phyloP scores from a whole-genome alignment of 2,797 vertebrate species.

The Syndactyla subalaris region DNA sequence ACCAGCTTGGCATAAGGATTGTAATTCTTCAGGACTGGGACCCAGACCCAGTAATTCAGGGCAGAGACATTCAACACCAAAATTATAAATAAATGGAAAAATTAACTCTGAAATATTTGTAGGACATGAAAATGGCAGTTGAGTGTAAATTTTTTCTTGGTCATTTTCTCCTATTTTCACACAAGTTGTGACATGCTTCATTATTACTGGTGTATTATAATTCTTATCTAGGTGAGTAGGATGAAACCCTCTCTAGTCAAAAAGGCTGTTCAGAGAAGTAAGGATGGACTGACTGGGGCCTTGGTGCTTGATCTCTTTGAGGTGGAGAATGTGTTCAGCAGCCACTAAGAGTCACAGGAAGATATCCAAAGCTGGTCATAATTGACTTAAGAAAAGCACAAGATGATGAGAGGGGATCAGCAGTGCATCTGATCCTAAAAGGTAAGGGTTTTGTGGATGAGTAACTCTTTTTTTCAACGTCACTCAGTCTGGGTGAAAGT shows the following conservation, averaged over 20 bases:
- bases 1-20: background rate
- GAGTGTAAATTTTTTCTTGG: background rate
- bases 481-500: background rate
- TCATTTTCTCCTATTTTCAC: background rate
- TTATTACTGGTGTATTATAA: background rate
- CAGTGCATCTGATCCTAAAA: background rate
- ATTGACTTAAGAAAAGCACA: background rate
- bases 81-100: background rate
- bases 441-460: fast-evolving
- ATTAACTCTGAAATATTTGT: background rate
- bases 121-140: background rate
- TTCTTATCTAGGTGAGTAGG: background rate
- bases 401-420: background rate
- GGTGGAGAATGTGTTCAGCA: background rate
- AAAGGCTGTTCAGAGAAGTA: background rate
- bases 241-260: background rate
- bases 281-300: background rate
- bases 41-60: background rate
- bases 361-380: background rate
- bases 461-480: background rate
- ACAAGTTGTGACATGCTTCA: background rate
- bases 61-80: background rate
- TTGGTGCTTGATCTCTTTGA: background rate
- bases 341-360: background rate
- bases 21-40: background rate